Evolutionary conservation across 30 jellyfish, hydroid and myxozoan genomes (phyloP), one percentile per base, ranked within the genome.

Genomic region (Turritopsis dohrnii): DNA sequence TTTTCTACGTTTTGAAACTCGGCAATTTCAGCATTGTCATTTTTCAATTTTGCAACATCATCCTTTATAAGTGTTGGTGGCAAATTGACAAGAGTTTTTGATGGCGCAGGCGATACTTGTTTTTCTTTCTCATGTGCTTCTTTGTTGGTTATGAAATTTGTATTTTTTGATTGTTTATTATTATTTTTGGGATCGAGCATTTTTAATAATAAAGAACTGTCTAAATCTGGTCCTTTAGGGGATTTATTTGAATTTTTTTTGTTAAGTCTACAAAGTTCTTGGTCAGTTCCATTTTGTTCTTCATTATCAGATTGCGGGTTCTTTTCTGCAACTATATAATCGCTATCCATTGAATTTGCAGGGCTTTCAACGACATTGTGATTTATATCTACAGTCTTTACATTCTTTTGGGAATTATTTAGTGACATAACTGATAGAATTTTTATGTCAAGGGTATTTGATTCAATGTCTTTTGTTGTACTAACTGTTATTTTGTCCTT

Each of bases 381-480:
- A 41, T 41, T 41, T 5, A 41, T 41, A 41, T 41, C 60, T 41
- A 41, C 60, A 41, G 60, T 41, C 13, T 41, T 5, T 41, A 41
- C 60, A 41, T 41, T 41, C 60, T 41, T 41, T 41, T 41, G 60
- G 60, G 60, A 41, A 13, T 69, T 27, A 21, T 27, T 69, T 7
- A 69, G 77, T n/a, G 77, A 69, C 77, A 69, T 69, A 7, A 69
- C 77, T 69, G 77, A 69, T 8, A 69, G 77, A 27, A 69, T 69
- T 69, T 69, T 69, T 9, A 69, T 69, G 28, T 69, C 77, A 27
- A n/a, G 28, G 9, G 30, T 69, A 69, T 27, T 27, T 8, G 77
- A 69, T 27, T 23, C 77, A 9, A 27, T 69, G 4, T n/a, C 22
- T 3, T 41, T 41, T 3, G 60, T 13, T 5, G 60, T 3, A 41